Evolutionary conservation across 2,888 invertebrate species (phyloP).

Genomic region (Subacronicta megacephala): DNA sequence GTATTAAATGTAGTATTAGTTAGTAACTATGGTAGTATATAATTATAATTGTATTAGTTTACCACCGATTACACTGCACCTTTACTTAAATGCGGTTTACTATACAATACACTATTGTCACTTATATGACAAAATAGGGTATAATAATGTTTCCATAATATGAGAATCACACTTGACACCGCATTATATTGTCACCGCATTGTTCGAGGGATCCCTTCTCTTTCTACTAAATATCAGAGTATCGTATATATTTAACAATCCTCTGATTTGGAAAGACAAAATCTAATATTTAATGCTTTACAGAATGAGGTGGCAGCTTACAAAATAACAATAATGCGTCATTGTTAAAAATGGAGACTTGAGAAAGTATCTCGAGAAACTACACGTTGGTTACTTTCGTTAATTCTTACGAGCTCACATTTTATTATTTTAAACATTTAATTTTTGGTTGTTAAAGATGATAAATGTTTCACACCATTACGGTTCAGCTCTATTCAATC

Average conservation of each 20-base stretch:
- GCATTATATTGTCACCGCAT: conserved; percentile 56
- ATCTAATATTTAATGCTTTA: too few species aligned
- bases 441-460: conserved; percentile 27
- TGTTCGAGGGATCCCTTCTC: conserved; percentile 62
- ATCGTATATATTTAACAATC: conserved; percentile 20
- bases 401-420: conserved; percentile 19
- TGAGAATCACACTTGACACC: conserved; percentile 74
- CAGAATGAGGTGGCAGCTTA: conserved; percentile 9
- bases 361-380: conserved; percentile 29
- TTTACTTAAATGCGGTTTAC: too few species aligned
- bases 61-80: neutral
- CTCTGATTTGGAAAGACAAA: neutral
- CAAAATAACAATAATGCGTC: conserved; percentile 35
- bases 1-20: too few species aligned
- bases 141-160: conserved; percentile 54
- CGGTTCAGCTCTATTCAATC: conserved; percentile 48
- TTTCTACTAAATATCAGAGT: conserved; percentile 37
- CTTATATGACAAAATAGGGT: conserved; percentile 20
- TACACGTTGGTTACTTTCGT: conserved; percentile 22
- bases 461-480: conserved; percentile 41
- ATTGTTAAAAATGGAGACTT: conserved; percentile 31
- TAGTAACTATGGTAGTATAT: too few species aligned
- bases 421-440: conserved; percentile 32
- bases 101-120: conserved; percentile 1
- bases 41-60: too few species aligned